Evolutionary conservation across 2,113 vertebrate genomes (phyloP).

Genomic region (Cygnus atratus): DNA sequence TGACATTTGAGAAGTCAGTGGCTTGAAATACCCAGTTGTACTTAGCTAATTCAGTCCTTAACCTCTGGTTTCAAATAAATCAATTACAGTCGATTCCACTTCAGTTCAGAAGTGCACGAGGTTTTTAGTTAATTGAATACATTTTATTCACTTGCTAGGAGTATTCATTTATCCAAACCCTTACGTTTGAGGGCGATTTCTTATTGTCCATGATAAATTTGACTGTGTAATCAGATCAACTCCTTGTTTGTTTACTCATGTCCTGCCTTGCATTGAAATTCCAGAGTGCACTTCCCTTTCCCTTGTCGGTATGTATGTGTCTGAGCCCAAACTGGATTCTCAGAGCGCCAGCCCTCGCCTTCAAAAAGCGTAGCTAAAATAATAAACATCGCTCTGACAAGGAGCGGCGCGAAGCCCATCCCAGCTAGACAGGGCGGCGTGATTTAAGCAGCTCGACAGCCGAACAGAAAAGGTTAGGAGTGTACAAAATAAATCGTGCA

Average conservation of each 20-base stretch:
- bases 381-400: neutral
- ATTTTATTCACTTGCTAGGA: constrained; percentile 85
- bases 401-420: neutral
- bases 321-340: constrained; percentile 26
- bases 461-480: neutral
- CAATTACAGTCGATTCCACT: constrained; percentile 93
- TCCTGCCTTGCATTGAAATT: constrained; percentile 52
- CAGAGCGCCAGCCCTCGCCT: neutral
- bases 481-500: neutral
- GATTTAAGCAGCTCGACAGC: neutral
- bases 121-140: constrained; percentile 89
- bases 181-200: constrained; percentile 73
- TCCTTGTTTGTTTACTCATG: constrained; percentile 50
- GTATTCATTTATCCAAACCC: constrained; percentile 84
- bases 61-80: constrained; percentile 93
- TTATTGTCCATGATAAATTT: constrained; percentile 70
- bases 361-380: neutral
- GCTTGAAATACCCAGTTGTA: constrained; percentile 94
- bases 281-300: neutral
- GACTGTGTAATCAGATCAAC: constrained; percentile 63
- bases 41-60: constrained; percentile 95
- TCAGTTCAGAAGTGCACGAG: constrained; percentile 91
- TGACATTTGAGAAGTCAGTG: constrained; percentile 94
- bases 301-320: neutral
- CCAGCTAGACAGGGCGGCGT: neutral